Evolutionary conservation across 2,888 invertebrate species (phyloP).

Genomic region (Lochmaea crataegi): DNA sequence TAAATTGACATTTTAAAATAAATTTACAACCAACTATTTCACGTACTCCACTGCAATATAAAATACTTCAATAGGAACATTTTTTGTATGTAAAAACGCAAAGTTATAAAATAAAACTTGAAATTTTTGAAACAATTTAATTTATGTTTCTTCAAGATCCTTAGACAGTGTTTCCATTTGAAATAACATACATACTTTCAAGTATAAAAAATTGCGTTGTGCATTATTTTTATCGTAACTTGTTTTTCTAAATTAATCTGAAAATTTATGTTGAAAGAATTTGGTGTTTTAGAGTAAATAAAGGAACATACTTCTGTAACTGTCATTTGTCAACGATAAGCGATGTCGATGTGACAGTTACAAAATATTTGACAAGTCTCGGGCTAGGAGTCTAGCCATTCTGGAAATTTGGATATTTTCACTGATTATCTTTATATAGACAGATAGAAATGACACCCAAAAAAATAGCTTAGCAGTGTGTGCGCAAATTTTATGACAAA

Average conservation of each 20-base stretch:
- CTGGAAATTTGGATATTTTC: no score
- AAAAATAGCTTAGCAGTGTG: slow-evolving; percentile 1
- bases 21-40: neutral
- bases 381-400: no score
- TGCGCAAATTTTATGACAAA: neutral
- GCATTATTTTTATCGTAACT: no score
- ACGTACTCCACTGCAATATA: neutral
- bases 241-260: no score
- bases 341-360: no score
- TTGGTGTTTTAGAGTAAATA: no score
- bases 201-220: neutral
- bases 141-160: neutral
- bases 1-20: neutral
- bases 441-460: no score
- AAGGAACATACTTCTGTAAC: no score
- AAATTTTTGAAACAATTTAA: neutral
- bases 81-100: neutral
- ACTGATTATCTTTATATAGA: neutral
- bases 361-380: no score
- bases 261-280: no score
- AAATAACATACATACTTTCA: neutral
- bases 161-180: neutral
- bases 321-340: no score
- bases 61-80: neutral
- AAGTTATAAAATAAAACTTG: neutral